Evolutionary conservation across 2,797 vertebrate genomes (phyloP).

Genomic region (Pteropus rufus): DNA sequence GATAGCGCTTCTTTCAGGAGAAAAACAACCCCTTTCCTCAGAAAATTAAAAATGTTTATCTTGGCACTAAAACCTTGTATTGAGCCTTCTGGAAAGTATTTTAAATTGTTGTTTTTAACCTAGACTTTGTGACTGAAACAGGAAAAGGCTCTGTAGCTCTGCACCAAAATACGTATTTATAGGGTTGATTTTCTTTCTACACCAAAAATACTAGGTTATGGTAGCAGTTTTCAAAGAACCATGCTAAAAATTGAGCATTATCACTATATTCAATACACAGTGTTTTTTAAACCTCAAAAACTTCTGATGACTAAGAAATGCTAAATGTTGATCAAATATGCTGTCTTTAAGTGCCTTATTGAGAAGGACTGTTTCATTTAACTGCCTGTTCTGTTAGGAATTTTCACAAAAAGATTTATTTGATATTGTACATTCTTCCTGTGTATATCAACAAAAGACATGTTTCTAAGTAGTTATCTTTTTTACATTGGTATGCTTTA

Average conservation of each 20-base stretch:
- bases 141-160: constrained; percentile 53
- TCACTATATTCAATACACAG: not conserved
- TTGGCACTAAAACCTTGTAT: constrained; percentile 65
- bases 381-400: not conserved
- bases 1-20: constrained; percentile 61
- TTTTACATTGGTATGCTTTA: not conserved
- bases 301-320: constrained; percentile 20
- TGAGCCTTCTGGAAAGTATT: constrained; percentile 75
- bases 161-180: constrained; percentile 65
- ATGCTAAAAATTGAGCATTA: constrained; percentile 34
- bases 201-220: constrained; percentile 61
- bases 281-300: constrained; percentile 49
- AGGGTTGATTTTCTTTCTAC: constrained; percentile 54
- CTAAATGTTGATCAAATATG: not conserved
- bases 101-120: constrained; percentile 71
- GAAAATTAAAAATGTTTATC: constrained; percentile 70
- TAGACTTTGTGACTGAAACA: constrained; percentile 68
- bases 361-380: not conserved
- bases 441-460: not conserved
- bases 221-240: constrained; percentile 46
- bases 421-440: not conserved
- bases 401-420: not conserved
- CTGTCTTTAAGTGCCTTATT: not conserved
- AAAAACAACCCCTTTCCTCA: constrained; percentile 70
- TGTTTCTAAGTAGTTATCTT: not conserved